Evolutionary conservation across 1,140 invertebrate genomes (phyloP).

Genomic region (Mylabris phalerata): DNA sequence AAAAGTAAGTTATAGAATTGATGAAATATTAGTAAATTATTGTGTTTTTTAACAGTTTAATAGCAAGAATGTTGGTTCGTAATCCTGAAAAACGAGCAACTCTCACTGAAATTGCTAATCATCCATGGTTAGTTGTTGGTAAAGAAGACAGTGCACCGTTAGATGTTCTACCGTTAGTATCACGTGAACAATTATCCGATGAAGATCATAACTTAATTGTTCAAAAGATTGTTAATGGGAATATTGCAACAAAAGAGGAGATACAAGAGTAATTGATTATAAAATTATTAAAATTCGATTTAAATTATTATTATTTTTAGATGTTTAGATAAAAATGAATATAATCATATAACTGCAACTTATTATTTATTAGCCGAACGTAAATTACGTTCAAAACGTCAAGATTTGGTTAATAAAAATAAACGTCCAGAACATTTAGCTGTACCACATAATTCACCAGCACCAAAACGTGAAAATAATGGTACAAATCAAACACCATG

Average conservation of each 20-base stretch:
- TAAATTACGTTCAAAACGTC: slow-evolving; percentile 67
- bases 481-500: slow-evolving; percentile 37
- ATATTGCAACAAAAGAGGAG: slow-evolving; percentile 89
- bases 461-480: slow-evolving; percentile 44
- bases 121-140: slow-evolving; percentile 73
- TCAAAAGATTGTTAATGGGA: slow-evolving; percentile 93
- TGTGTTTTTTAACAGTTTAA: slow-evolving; percentile 57
- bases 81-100: slow-evolving; percentile 86
- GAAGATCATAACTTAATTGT: slow-evolving; percentile 89
- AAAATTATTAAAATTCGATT: too few species aligned
- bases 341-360: slow-evolving; percentile 97
- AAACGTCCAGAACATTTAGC: slow-evolving; percentile 41
- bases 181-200: slow-evolving; percentile 76
- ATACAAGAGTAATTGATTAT: slow-evolving; percentile 68
- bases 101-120: slow-evolving; percentile 80
- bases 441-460: slow-evolving; percentile 35
- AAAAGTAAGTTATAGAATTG: slow-evolving; percentile 51
- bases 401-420: slow-evolving; percentile 51
- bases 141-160: slow-evolving; percentile 43
- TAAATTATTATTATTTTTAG: slow-evolving; percentile 47
- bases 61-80: slow-evolving; percentile 84
- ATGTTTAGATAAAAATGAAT: slow-evolving; percentile 90
- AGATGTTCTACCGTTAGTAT: slow-evolving; percentile 69
- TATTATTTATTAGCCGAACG: slow-evolving; percentile 95
- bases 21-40: slow-evolving; percentile 2